A percentile compares a stretch with the other conserved stretches of the same genome.
These are phyloP conservation scores for Synanthedon formicaeformis DNA, from an alignment of 2,888 invertebrate species.

Conservation along the genomic window DNA sequence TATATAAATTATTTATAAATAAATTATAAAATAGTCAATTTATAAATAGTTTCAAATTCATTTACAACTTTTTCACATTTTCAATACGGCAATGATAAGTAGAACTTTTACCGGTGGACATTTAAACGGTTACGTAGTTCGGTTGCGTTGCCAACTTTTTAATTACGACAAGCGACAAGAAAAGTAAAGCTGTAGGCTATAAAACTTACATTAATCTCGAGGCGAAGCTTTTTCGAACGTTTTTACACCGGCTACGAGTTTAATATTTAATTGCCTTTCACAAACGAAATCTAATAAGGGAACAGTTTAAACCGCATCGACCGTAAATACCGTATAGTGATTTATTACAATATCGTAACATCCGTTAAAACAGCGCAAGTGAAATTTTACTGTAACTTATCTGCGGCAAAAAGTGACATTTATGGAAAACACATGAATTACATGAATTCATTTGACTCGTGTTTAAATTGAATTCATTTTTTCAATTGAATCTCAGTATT, in stretches of 20 bases:
- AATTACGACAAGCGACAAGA: not conserved
- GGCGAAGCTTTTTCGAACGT: not conserved
- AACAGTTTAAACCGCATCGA: constrained; percentile 8
- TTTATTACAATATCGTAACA: constrained; percentile 25
- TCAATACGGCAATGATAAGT: not conserved
- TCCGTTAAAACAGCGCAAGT: constrained; percentile 31
- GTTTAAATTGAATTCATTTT: too few species aligned
- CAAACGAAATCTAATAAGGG: constrained; percentile 20
- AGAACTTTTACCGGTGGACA: not conserved
- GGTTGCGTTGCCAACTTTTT: not conserved
- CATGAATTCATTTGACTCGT: constrained; percentile 2
- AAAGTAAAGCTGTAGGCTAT: not conserved
- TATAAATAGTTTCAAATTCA: not conserved
- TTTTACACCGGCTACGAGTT: not conserved
- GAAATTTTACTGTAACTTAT: constrained; percentile 1
- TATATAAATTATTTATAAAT: too few species aligned
- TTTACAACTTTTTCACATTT: not conserved
- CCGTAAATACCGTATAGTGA: constrained; percentile 34
- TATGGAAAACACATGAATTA: too few species aligned
- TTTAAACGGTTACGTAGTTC: not conserved
- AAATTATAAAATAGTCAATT: too few species aligned
- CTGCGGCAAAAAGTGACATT: not conserved
- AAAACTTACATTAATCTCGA: not conserved
- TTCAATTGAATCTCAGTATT: too few species aligned
- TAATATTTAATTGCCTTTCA: constrained; percentile 17